Evolutionary conservation across 2,888 invertebrate genomes (phyloP), one percentile per base, ranked within the genome.

Genomic region (Chrysina gloriosa): DNA sequence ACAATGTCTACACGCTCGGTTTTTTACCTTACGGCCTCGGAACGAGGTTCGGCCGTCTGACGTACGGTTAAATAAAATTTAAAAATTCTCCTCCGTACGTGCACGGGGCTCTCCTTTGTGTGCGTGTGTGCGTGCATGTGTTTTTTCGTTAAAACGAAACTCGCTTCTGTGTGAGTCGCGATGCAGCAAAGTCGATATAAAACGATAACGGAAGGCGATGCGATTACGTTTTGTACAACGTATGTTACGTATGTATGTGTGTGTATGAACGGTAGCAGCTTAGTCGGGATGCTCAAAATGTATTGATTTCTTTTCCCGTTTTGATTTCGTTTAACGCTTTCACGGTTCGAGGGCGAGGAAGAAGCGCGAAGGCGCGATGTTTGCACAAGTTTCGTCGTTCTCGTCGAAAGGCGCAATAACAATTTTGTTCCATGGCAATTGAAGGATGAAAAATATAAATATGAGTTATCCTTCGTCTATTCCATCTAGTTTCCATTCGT

Each of bases 1-100:
- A 73, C 68, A 70, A 68, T 68, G 68, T 68, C 64, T 68, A 58
- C 64, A 39, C 50, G 65, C 48, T 56, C 34, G 29, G 58, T 65
- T 68, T 68, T 66, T 68, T 68, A 54, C 68, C 65, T 65, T 68
- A 68, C 65, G 27, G 29, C 63, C 27, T 16, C 36, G 25, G 52
- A 25, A 47, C 31, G 48, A 47, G 21, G 21, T 34, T 64, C 48
- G 31, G 45, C 19, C 34, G 45, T 19, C 21, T 56, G 65, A 65
- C 65, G 65, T 65, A 56, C 19, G 56, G 65, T 65, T 54, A 36
- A 39, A 65, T 39, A 25, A 25, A 58, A 58, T 58, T 58, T 39
- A 39, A 58, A 39, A 58, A 27, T 31, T 31, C 31, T 31, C 9
- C n/a, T n/a, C 31, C n/a, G 31, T 31, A 31, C n/a, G 31, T 31